Evolutionary conservation across 2,888 invertebrate species (phyloP), one percentile per base, ranked within the genome.

Genomic region (Halictus quadricinctus): DNA sequence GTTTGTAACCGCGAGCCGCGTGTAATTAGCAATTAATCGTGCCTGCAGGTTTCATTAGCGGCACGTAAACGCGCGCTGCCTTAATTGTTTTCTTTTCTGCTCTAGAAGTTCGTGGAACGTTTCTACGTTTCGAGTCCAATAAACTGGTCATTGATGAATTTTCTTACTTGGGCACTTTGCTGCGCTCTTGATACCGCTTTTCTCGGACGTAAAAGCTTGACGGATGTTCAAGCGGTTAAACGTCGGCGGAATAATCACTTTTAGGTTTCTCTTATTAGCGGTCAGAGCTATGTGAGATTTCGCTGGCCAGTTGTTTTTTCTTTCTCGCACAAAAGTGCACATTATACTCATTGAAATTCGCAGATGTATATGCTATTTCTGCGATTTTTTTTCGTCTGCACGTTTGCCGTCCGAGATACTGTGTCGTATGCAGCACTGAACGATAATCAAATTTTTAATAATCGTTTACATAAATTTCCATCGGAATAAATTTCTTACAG

Each of bases 81-180:
- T 54, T 64, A 29, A 76, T 72, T 29, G 69, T 76, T 83, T 76
- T 76, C 83, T 69, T 83, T 83, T 83, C 76, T 76, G 83, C 83
- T 82, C 83, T 83, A 76, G 41, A 83, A 82, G 83, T 72, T 83
- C n/a, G 83, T 58, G 15, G 76, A 82, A 76, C 72, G 83, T 76
- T 83, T 82, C 54, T 64, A 73, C 76, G 66, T 54, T 58, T 36
- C 29, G 29, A 76, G 54, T 58, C 50, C 72, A 25, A 81, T 83
- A 64, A 76, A 64, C 43, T 25, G 36, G 50, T 29, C 25, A 72
- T 25, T 29, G n/a, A 50, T 58, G 25, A 76, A 83, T 82, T 73
- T 72, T 69, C 66, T 43, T n/a, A 6, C 8, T 36, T 36, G 15
- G 48, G 3, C 21, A 41, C 8, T 25, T 21, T n/a, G 18, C 29